Conservation (phyloP, 2,113 vertebrate species). For the Plestiodon gilberti region DNA sequence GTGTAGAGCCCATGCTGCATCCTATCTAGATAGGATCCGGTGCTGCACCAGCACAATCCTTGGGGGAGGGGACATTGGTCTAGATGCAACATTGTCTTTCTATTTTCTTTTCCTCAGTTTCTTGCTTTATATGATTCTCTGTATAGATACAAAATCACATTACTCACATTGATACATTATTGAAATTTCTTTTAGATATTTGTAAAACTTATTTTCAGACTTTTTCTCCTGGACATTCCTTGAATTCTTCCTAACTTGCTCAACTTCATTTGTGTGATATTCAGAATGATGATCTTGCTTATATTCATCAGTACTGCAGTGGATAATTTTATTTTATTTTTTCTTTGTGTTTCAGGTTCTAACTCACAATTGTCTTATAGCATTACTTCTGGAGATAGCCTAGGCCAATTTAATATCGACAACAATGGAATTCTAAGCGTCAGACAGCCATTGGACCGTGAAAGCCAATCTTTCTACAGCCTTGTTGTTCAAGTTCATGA, state of each 20-base stretch:
- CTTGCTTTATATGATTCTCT: background rate
- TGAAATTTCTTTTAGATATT: background rate
- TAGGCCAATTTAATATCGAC: conserved; percentile 84
- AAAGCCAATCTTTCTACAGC: conserved; percentile 96
- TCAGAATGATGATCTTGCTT: background rate
- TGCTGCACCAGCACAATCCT: too few relatives aligned
- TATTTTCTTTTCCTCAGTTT: background rate
- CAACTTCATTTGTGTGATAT: conserved; percentile 6
- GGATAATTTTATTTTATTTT: fast-evolving
- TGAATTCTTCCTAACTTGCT: background rate
- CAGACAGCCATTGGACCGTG: conserved; percentile 85
- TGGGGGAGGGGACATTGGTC: too few relatives aligned
- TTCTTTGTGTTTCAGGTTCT: conserved; percentile 77
- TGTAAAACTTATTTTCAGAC: background rate
- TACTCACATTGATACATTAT: background rate
- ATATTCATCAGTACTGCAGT: background rate
- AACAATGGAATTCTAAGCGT: conserved; percentile 80
- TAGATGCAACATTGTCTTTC: too few relatives aligned
- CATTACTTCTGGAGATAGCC: conserved; percentile 89
- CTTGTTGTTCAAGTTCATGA: conserved; percentile 89
- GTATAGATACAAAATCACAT: background rate
- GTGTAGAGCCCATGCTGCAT: too few relatives aligned
- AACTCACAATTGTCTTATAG: conserved; percentile 88
- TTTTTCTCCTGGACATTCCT: background rate
- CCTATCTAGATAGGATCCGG: too few relatives aligned